phyloP scores from a whole-genome alignment of 1,140 invertebrate genomes.

The Hylaeus volcanicus region DNA sequence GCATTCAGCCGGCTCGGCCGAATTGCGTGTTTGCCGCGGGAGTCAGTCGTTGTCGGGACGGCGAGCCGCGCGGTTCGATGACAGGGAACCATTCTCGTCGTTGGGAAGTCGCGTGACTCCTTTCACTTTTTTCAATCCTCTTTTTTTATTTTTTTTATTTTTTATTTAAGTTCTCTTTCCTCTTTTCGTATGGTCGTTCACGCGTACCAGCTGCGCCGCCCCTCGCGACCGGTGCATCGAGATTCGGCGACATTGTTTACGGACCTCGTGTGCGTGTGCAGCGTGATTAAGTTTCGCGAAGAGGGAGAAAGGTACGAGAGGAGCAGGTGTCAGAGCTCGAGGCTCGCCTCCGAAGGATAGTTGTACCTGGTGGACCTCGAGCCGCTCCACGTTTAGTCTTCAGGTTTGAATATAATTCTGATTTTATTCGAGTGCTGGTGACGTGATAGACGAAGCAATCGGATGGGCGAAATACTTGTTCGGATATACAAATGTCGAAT shows the following conservation, averaged over 20 bases:
- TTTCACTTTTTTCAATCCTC: neutral
- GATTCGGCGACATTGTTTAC: constrained; percentile 1
- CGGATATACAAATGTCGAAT: too few relatives aligned
- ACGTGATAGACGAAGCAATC: too few relatives aligned
- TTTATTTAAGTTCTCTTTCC: too few relatives aligned
- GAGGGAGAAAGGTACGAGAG: constrained; percentile 16
- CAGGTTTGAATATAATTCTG: neutral
- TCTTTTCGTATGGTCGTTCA: neutral
- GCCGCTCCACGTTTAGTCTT: neutral
- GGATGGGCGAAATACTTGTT: too few relatives aligned
- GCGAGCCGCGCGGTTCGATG: constrained; percentile 31
- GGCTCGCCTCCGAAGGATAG: neutral
- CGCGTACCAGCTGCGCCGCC: constrained; percentile 23
- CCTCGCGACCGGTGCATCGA: neutral
- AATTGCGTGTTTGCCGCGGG: constrained; percentile 29
- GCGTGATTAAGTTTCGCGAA: neutral
- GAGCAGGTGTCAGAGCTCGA: constrained; percentile 23
- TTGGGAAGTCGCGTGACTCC: constrained; percentile 3
- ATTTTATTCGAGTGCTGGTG: too few relatives aligned
- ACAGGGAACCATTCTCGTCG: neutral
- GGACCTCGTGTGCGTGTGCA: too few relatives aligned
- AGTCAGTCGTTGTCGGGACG: constrained; percentile 59
- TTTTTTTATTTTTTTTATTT: neutral
- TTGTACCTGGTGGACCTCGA: neutral
- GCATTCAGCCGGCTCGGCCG: constrained; percentile 28